phyloP scores from a whole-genome alignment of 2,888 invertebrate genomes.

The Drosophila barbarae region DNA sequence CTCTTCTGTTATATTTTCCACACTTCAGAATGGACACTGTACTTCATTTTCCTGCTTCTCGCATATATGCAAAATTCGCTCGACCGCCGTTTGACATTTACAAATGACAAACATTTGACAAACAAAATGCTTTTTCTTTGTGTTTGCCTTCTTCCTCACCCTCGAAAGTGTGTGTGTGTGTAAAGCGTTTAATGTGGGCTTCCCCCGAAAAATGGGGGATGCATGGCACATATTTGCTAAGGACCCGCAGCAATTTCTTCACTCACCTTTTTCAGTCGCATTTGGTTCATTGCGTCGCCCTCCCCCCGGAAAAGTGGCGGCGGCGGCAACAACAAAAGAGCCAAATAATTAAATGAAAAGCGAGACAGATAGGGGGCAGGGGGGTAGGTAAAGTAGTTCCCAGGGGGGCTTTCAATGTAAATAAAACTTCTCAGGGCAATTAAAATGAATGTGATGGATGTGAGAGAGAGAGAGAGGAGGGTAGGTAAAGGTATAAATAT shows the following conservation, averaged over 20 bases:
- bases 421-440: slow-evolving; percentile 40
- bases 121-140: slow-evolving; percentile 60
- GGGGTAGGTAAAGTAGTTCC: neutral
- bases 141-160: slow-evolving; percentile 13
- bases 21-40: slow-evolving; percentile 1
- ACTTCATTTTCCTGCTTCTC: slow-evolving; percentile 1
- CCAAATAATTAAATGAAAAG: slow-evolving; percentile 52
- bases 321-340: slow-evolving; percentile 31
- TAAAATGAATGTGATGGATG: slow-evolving; percentile 26
- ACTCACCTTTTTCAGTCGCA: slow-evolving; percentile 40
- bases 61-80: slow-evolving; percentile 68
- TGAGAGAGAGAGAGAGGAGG: neutral
- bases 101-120: slow-evolving; percentile 75
- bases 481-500: slow-evolving; percentile 6
- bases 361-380: neutral
- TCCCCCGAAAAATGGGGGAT: slow-evolving; percentile 13
- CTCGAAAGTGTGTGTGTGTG: slow-evolving; percentile 36
- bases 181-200: slow-evolving; percentile 60
- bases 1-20: too few species aligned
- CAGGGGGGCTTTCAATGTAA: slow-evolving; percentile 43
- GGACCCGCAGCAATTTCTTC: slow-evolving; percentile 46
- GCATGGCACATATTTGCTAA: slow-evolving; percentile 37
- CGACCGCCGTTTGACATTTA: slow-evolving; percentile 74
- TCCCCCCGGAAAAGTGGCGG: slow-evolving; percentile 22
- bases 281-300: slow-evolving; percentile 31